Conservation (phyloP, 2,113 vertebrate genomes). For the Perca flavescens region DNA sequence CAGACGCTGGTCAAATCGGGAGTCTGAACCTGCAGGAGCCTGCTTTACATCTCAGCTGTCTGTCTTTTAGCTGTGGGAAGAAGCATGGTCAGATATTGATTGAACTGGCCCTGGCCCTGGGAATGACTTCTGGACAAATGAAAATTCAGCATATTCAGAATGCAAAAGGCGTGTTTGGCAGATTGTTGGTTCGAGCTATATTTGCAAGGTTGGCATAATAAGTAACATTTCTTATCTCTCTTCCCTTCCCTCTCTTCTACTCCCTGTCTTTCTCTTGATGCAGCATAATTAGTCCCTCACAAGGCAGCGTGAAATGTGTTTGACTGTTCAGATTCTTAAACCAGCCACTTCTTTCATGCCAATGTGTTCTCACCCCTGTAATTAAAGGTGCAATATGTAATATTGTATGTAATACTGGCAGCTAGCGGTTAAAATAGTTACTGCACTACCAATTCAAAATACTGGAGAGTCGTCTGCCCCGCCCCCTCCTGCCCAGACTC, state of each 20-base stretch:
- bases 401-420: too few species aligned
- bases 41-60: conserved; percentile 61
- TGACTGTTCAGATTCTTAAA: conserved; percentile 55
- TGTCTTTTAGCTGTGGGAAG: conserved; percentile 36
- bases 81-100: conserved; percentile 71
- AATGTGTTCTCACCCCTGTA: conserved; percentile 26
- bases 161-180: conserved; percentile 25
- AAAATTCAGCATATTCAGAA: conserved; percentile 46
- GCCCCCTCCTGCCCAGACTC: too few species aligned
- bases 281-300: conserved; percentile 44
- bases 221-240: conserved; percentile 9
- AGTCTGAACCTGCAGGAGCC: conserved; percentile 21
- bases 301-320: conserved; percentile 44
- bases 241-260: neutral
- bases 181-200: conserved; percentile 30
- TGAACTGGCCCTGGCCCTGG: conserved; percentile 44
- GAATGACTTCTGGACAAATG: conserved; percentile 54
- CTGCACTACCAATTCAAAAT: too few species aligned
- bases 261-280: conserved; percentile 25
- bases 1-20: conserved; percentile 40
- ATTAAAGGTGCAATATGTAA: too few species aligned
- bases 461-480: too few species aligned
- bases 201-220: conserved; percentile 50
- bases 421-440: too few species aligned
- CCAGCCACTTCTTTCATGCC: conserved; percentile 20